phyloP scores from a whole-genome alignment of 2,888 invertebrate genomes.

The Drosophila bunnanda region DNA sequence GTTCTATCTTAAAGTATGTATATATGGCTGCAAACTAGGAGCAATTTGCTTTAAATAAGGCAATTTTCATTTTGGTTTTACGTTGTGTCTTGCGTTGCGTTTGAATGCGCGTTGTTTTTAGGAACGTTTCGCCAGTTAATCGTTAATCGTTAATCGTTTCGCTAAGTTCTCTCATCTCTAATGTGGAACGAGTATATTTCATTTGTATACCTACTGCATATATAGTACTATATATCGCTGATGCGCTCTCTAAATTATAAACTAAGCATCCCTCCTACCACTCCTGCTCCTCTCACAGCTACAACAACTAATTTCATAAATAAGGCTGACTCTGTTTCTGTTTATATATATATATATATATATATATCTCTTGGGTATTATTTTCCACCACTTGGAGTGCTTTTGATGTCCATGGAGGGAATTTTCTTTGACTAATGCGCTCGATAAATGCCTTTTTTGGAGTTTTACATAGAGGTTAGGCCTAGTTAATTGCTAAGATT shows the following conservation, averaged over 20 bases:
- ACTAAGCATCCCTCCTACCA: constrained; percentile 62
- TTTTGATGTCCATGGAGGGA: constrained; percentile 65
- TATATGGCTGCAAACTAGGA: constrained; percentile 75
- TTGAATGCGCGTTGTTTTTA: constrained; percentile 40
- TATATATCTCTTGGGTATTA: constrained; percentile 27
- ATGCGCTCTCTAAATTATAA: constrained; percentile 72
- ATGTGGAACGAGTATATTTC: constrained; percentile 54
- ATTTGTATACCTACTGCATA: constrained; percentile 40
- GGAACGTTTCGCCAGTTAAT: constrained; percentile 68
- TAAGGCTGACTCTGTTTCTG: constrained; percentile 67
- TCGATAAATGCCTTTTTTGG: constrained; percentile 64
- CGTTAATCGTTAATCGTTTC: neutral
- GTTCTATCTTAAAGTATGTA: constrained; percentile 39
- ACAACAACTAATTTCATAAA: constrained; percentile 75
- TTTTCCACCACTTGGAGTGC: constrained; percentile 41
- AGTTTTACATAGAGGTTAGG: constrained; percentile 51
- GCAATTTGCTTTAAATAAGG: constrained; percentile 73
- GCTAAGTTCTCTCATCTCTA: constrained; percentile 51
- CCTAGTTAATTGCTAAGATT: constrained; percentile 67
- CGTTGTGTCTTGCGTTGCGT: constrained; percentile 32
- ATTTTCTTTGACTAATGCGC: constrained; percentile 59
- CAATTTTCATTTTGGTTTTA: constrained; percentile 53
- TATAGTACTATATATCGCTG: constrained; percentile 51
- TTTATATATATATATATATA: constrained; percentile 13
- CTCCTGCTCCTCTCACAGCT: constrained; percentile 46